Base-by-base conservation (phyloP, 2,888 invertebrate species). In the Archips xylosteana region DNA sequence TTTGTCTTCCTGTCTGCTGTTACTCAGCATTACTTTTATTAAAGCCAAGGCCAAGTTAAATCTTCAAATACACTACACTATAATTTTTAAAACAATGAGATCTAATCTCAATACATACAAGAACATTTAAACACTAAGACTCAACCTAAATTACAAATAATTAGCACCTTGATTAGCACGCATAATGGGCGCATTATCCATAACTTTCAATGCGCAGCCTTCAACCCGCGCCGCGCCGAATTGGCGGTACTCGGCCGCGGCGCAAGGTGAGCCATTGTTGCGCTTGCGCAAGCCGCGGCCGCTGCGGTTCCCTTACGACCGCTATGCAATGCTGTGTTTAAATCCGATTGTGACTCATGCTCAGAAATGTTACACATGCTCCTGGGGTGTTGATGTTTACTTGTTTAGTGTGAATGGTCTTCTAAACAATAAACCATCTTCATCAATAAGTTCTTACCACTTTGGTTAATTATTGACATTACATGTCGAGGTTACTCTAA, bases 241-340 rank as follows among this genome's bases (percentile, higher is more conserved):
- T 49, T 8, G 49, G 3, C 45, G 45, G 45, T 3, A 12, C 45
- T 45, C 45, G 45, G 3, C 4, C 49, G 45, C 45, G n/a, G 49
- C 49, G 54, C 54, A 54, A 54, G 54, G 54, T 54, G 54, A 54
- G 23, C 54, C 54, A 54, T 54, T 54, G 54, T 54, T 23, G 54
- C 49, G 49, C 9, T 54, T 54, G 54, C 54, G 54, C 54, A 54
- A 54, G 8, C 9, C 54, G 39, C 12, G 45, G 12, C 45, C 45
- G 45, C 45, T n/a, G 54, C 54, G 2, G 54, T 15, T 15, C 54
- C 54, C 8, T 54, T 23, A 54, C 54, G 15, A 15, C 13, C 51
- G 5, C n/a, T 49, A 49, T 4, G 49, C 49, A 49, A 49, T n/a
- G 12, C 45, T 45, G 45, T n/a, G 49, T 49, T 49, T n/a, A 49